phyloP scores from a whole-genome alignment of 2,797 vertebrate genomes.

The Acanthurus lineatus region DNA sequence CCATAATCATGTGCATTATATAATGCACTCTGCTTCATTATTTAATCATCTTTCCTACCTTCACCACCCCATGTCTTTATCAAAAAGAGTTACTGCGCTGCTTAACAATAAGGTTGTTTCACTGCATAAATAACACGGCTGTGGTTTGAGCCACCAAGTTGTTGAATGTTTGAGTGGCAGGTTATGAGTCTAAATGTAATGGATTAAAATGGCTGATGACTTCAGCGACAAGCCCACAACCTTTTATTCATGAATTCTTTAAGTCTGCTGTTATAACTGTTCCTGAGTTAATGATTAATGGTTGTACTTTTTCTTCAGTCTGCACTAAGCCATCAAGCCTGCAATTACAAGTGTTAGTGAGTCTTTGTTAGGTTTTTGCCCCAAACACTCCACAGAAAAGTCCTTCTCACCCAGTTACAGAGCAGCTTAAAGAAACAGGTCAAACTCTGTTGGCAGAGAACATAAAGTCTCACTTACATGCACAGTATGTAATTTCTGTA shows the following conservation, averaged over 20 bases:
- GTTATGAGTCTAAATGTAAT: neutral
- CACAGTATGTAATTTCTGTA: no score
- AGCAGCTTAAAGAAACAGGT: neutral
- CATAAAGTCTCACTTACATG: slow-evolving; percentile 14
- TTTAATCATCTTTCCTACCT: slow-evolving; percentile 20
- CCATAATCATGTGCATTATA: slow-evolving; percentile 12
- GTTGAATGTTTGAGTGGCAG: neutral
- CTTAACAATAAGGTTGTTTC: slow-evolving; percentile 23
- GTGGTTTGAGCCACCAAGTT: neutral
- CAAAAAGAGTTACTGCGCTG: slow-evolving; percentile 14
- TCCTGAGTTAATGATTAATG: neutral
- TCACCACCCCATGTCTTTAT: slow-evolving; percentile 15
- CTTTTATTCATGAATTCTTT: neutral
- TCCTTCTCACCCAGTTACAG: slow-evolving; percentile 14
- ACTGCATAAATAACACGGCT: slow-evolving; percentile 1
- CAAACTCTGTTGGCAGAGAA: neutral
- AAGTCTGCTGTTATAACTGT: slow-evolving; percentile 13
- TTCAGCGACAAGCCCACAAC: neutral
- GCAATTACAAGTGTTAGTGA: neutral
- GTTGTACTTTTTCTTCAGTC: neutral
- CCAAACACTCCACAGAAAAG: neutral
- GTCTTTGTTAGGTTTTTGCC: slow-evolving; percentile 1
- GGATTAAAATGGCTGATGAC: slow-evolving; percentile 7
- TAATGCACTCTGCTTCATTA: slow-evolving; percentile 25
- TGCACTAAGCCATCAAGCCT: slow-evolving; percentile 1